Evolutionary conservation across 2,888 invertebrate species (phyloP).

Genomic region (Bimastos eiseni): DNA sequence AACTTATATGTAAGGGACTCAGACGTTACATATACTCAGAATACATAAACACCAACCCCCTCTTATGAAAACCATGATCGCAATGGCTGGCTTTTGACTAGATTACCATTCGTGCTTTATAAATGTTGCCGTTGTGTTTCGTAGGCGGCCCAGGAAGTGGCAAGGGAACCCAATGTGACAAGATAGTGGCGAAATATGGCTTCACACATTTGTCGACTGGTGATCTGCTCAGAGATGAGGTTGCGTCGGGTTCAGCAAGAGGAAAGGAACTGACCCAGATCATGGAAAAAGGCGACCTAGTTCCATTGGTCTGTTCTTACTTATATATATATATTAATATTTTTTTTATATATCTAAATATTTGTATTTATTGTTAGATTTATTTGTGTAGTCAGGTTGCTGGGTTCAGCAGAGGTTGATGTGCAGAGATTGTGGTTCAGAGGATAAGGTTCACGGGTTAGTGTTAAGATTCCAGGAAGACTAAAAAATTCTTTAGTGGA

Average conservation of each 20-base stretch:
- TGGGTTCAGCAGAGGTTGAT: too few species aligned
- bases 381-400: neutral
- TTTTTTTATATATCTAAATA: too few species aligned
- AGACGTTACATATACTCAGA: too few species aligned
- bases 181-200: slow-evolving; percentile 86
- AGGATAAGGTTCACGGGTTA: too few species aligned
- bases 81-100: neutral
- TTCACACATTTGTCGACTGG: slow-evolving; percentile 86
- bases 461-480: too few species aligned
- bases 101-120: neutral
- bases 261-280: slow-evolving; percentile 81
- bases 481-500: too few species aligned
- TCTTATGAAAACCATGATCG: neutral
- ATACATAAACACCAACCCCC: too few species aligned
- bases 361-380: neutral
- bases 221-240: slow-evolving; percentile 87
- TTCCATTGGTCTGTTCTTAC: slow-evolving; percentile 69
- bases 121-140: neutral
- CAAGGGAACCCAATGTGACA: slow-evolving; percentile 93
- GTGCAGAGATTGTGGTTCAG: too few species aligned
- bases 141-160: slow-evolving; percentile 92
- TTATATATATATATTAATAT: neutral
- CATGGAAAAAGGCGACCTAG: slow-evolving; percentile 86
- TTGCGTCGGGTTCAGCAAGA: slow-evolving; percentile 79
- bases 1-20: too few species aligned